These are phyloP conservation scores for Oxygymnocypris stewartii DNA, from an alignment of 2,113 vertebrate genomes.

Conservation along the genomic window DNA sequence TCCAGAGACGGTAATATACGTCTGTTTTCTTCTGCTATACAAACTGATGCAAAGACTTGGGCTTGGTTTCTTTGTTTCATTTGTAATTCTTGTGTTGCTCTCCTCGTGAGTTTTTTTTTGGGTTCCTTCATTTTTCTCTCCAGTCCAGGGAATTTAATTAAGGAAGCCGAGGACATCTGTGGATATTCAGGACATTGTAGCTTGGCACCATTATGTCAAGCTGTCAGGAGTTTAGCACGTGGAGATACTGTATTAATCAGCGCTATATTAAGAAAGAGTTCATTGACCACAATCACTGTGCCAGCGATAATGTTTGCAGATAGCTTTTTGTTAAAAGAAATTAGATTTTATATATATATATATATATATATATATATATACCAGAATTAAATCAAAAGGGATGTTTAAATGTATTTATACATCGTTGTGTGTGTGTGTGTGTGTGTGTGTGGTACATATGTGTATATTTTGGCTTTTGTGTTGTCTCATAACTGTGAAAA, in stretches of 20 bases:
- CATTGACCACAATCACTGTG: not conserved
- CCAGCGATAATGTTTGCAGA: no score
- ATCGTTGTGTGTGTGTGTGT: no score
- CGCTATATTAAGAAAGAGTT: not conserved
- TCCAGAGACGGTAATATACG: not conserved
- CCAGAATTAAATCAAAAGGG: no score
- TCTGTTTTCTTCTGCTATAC: not conserved
- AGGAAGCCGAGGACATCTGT: not conserved
- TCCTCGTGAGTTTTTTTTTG: not conserved
- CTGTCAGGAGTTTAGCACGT: not conserved
- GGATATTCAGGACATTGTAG: not conserved
- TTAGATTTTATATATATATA: no score
- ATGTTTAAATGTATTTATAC: no score
- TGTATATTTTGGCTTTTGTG: no score
- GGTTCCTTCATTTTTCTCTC: not conserved
- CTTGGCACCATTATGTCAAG: constrained; percentile 23
- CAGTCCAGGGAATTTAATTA: constrained; percentile 1
- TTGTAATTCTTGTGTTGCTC: not conserved
- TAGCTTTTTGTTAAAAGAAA: no score
- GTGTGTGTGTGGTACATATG: no score
- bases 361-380: no score
- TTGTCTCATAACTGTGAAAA: no score
- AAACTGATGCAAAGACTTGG: not conserved
- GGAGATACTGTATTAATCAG: not conserved
- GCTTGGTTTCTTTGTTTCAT: no score